A percentile compares a stretch with the other conserved stretches of the same genome.
Evolutionary conservation across 2,888 invertebrate genomes (phyloP).

Genomic region (Chymomyza caudatula): DNA sequence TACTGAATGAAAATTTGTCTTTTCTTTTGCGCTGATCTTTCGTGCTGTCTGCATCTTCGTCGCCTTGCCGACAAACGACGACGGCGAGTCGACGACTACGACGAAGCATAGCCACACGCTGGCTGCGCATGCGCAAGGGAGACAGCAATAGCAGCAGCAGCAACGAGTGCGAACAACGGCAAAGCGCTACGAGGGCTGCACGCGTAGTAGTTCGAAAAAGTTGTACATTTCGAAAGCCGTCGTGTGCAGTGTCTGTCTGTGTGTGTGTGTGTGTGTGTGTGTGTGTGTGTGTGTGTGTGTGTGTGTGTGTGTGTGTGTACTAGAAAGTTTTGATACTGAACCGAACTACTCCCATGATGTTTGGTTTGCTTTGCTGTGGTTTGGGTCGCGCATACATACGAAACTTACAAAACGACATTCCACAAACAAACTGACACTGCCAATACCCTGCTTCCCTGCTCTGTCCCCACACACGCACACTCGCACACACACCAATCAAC

Average conservation of each 20-base stretch:
- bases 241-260: conserved; percentile 25
- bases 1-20: conserved; percentile 75
- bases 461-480: neutral
- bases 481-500: conserved; percentile 23
- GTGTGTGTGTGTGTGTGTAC: conserved; percentile 30
- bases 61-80: neutral
- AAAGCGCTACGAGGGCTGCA: conserved; percentile 2
- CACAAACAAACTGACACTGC: conserved; percentile 47
- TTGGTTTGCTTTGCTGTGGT: conserved; percentile 26
- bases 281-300: conserved; percentile 26
- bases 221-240: conserved; percentile 35
- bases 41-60: conserved; percentile 28
- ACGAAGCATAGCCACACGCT: conserved; percentile 33
- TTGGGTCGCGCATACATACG: conserved; percentile 60
- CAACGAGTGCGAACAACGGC: conserved; percentile 18
- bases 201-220: neutral
- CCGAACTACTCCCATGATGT: conserved; percentile 42
- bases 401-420: conserved; percentile 76
- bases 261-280: conserved; percentile 24
- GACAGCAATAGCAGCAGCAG: conserved; percentile 16
- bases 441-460: conserved; percentile 2
- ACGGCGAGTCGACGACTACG: neutral
- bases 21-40: conserved; percentile 74
- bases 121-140: conserved; percentile 25
- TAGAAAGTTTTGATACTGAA: conserved; percentile 61